phyloP scores from a whole-genome alignment of 37 sponge, comb jelly and placozoan species.

The Cliona cf. orientalis region DNA sequence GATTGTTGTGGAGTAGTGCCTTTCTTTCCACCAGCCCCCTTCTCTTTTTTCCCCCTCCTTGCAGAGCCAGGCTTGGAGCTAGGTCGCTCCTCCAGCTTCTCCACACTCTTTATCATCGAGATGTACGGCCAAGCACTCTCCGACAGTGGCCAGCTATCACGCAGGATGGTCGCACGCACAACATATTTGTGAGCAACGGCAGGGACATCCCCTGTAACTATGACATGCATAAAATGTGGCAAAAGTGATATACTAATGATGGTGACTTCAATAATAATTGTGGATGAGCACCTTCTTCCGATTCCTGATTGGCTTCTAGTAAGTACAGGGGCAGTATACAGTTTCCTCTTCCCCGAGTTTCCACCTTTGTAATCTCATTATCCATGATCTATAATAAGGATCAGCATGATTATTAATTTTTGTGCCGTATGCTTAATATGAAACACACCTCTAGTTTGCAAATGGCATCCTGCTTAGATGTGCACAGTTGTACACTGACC shows the following conservation, averaged over 20 bases:
- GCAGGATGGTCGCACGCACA: constrained; percentile 69
- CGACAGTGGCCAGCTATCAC: constrained; percentile 74
- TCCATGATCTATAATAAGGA: constrained; percentile 78
- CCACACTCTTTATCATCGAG: constrained; percentile 12
- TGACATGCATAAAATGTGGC: too few species aligned
- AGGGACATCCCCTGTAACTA: too few species aligned
- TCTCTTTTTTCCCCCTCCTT: constrained; percentile 14
- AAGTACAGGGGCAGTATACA: constrained; percentile 74
- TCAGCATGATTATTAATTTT: neutral
- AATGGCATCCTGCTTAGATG: constrained; percentile 85
- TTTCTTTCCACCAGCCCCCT: constrained; percentile 19
- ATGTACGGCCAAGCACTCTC: constrained; percentile 84
- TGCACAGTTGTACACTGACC: constrained; percentile 77
- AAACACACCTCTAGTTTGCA: constrained; percentile 78
- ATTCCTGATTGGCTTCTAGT: constrained; percentile 21
- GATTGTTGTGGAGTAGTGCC: constrained; percentile 1
- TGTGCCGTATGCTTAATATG: too few species aligned
- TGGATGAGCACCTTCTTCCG: neutral
- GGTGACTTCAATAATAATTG: neutral
- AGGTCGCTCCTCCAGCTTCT: constrained; percentile 45
- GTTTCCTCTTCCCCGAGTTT: constrained; percentile 67
- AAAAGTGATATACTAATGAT: too few species aligned
- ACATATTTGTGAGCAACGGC: constrained; percentile 69
- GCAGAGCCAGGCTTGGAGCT: constrained; percentile 31
- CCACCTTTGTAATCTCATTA: constrained; percentile 38